These are phyloP conservation scores for Meandrina meandrites DNA, from an alignment of 92 coral and sea anemone genomes.

Conservation along the genomic window DNA sequence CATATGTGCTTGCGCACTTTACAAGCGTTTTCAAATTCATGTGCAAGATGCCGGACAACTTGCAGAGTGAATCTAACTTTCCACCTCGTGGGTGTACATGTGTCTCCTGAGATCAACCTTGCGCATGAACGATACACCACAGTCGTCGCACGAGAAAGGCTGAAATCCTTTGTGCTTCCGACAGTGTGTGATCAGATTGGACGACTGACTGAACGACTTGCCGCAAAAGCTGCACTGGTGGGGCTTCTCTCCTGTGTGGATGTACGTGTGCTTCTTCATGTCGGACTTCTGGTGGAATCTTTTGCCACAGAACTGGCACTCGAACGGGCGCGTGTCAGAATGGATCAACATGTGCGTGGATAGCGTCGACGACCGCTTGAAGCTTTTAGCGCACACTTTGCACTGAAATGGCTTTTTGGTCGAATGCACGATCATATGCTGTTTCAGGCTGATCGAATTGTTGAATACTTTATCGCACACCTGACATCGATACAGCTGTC, in stretches of 20 bases:
- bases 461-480: constrained; percentile 88
- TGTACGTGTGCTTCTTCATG: constrained; percentile 97
- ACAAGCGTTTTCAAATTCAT: not conserved
- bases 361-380: constrained; percentile 94
- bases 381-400: constrained; percentile 82
- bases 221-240: constrained; percentile 92
- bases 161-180: constrained; percentile 92
- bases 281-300: constrained; percentile 96
- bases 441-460: constrained; percentile 90
- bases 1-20: not conserved
- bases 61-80: not conserved
- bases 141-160: constrained; percentile 87
- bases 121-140: constrained; percentile 85
- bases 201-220: constrained; percentile 98
- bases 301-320: constrained; percentile 89
- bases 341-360: constrained; percentile 98
- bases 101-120: constrained; percentile 92
- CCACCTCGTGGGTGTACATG: constrained; percentile 66
- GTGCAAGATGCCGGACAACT: not conserved
- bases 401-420: constrained; percentile 90
- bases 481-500: constrained; percentile 53
- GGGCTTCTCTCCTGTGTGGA: constrained; percentile 96
- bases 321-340: constrained; percentile 98
- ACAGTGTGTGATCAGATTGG: constrained; percentile 97
- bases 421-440: constrained; percentile 85